phyloP scores from a whole-genome alignment of 1,140 invertebrate genomes.

The Argopecten irradians region DNA sequence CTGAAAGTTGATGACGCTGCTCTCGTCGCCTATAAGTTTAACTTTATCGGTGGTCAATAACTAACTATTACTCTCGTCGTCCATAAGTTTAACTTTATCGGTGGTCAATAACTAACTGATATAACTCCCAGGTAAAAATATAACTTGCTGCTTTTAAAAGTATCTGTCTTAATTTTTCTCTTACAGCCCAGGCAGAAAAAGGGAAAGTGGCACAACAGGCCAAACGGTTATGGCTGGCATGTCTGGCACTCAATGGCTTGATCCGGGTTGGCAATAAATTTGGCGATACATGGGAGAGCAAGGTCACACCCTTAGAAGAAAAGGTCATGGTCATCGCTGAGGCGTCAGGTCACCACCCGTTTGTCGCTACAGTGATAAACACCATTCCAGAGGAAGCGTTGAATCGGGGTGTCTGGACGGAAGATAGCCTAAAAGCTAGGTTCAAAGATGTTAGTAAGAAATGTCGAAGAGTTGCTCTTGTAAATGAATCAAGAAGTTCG shows the following conservation, averaged over 20 bases:
- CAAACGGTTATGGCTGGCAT: constrained; percentile 94
- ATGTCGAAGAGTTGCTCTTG: constrained; percentile 85
- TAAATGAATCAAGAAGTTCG: constrained; percentile 87
- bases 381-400: constrained; percentile 87
- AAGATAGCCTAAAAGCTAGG: constrained; percentile 88
- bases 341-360: constrained; percentile 77
- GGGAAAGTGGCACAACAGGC: constrained; percentile 88
- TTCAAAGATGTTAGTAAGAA: constrained; percentile 85
- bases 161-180: constrained; percentile 50
- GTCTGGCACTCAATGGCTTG: constrained; percentile 88
- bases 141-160: too few relatives aligned
- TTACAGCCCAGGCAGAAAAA: constrained; percentile 86
- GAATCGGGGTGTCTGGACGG: constrained; percentile 89
- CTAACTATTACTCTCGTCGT: too few relatives aligned
- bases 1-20: too few relatives aligned
- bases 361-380: constrained; percentile 85
- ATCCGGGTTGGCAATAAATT: constrained; percentile 81
- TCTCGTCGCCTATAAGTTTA: too few relatives aligned
- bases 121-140: too few relatives aligned
- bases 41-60: too few relatives aligned
- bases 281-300: constrained; percentile 74
- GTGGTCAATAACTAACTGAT: too few relatives aligned
- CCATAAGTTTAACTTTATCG: too few relatives aligned
- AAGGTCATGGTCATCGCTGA: constrained; percentile 84
- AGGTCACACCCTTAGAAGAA: constrained; percentile 84